Conservation (phyloP, 2,888 invertebrate genomes). For the Antheraea assamensis region DNA sequence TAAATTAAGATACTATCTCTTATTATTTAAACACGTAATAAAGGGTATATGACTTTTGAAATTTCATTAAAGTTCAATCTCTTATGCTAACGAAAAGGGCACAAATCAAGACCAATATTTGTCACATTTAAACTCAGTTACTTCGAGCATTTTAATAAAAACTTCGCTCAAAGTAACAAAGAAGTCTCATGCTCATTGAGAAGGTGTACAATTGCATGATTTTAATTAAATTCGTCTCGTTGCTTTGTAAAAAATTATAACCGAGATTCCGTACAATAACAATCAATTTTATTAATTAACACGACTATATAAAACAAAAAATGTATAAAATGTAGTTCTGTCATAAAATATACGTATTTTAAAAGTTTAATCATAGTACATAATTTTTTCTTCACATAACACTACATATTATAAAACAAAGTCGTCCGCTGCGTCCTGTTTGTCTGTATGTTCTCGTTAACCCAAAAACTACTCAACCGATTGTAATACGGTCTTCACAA, state of each 20-base stretch:
- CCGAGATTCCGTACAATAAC: slow-evolving; percentile 23
- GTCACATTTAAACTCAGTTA: slow-evolving; percentile 45
- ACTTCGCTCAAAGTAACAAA: slow-evolving; percentile 38
- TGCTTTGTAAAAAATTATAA: slow-evolving; percentile 32
- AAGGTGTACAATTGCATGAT: slow-evolving; percentile 62
- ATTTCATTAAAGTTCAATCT: neutral
- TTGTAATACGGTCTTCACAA: no score
- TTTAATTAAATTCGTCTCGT: slow-evolving; percentile 57
- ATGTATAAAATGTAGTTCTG: neutral
- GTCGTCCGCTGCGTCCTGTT: no score
- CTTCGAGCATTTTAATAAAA: slow-evolving; percentile 55
- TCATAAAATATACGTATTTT: neutral
- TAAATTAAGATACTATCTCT: no score
- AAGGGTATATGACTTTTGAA: neutral
- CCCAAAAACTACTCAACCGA: no score
- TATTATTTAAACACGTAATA: neutral
- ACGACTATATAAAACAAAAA: no score
- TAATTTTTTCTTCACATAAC: no score
- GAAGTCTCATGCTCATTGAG: slow-evolving; percentile 34
- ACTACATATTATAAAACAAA: no score
- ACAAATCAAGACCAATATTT: slow-evolving; percentile 43
- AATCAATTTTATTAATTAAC: neutral
- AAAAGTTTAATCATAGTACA: neutral
- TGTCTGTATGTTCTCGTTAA: no score
- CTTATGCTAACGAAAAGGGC: neutral